Base-by-base conservation (phyloP, 2,888 invertebrate genomes). In the Baronia brevicornis region DNA sequence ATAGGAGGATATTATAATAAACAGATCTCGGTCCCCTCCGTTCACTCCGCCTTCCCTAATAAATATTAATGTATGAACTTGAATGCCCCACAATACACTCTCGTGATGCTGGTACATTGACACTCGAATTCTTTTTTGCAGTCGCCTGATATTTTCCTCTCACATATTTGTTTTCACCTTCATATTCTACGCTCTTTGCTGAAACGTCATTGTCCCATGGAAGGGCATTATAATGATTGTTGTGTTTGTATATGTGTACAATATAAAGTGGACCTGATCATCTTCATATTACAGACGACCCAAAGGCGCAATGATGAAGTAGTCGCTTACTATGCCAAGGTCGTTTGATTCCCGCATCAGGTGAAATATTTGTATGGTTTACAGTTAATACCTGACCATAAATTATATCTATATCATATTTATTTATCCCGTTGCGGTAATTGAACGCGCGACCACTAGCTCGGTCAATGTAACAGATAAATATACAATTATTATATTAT, bases 1-100 rank as follows among this genome's bases (percentile, higher is more conserved):
- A 79, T 80, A 73, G 60, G 71, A 68, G 82, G 82, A 82, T 77
- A 84, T 84, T 79, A 82, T 79, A 82, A 79, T 82, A 80, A 82
- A 82, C 79, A 77, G 78, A 74, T 70, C 70, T 60, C 63, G 64
- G 70, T 56, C 77, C 78, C 77, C 79, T 73, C 68, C 52, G 48
- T 46, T 36, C 41, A 41, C 53, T 57, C 67, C n/a, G n/a, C n/a
- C 68, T 72, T 71, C 72, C 69, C 75, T 73, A 80, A 80, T 78
- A 80, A 79, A 80, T 82, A 79, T 80, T 78, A 82, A 82, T 80
- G 72, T 71, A 70, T 70, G 72, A 79, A 75, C 80, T 74, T 79
- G 70, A 78, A 72, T 67, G 68, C 63, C 61, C 59, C 62, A 66
- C 71, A 69, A 69, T 71, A 58, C 57, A 47, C 51, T 38, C 38